Conservation (phyloP, 2,797 vertebrate genomes). For the Spinibarbus caldwelli region DNA sequence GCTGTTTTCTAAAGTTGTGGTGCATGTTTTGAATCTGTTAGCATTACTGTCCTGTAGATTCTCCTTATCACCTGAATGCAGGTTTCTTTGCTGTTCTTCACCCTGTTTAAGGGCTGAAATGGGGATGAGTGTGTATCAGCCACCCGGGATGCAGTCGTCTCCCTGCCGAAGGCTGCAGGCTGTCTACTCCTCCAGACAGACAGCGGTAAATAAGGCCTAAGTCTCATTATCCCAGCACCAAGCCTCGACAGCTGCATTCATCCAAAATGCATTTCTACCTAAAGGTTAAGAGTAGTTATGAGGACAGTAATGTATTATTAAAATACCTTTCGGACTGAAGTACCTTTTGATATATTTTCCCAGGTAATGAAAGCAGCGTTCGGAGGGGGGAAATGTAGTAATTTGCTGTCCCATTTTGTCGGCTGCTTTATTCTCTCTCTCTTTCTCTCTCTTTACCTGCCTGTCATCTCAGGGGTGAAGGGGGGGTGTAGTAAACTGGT, state of each 20-base stretch:
- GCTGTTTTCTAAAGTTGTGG: background rate
- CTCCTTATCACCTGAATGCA: background rate
- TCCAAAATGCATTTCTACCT: conserved; percentile 80
- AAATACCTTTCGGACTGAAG: conserved; percentile 84
- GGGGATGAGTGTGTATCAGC: conserved; percentile 27
- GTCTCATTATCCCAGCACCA: conserved; percentile 78
- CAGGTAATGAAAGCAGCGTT: conserved; percentile 83
- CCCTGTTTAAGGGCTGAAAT: conserved; percentile 12
- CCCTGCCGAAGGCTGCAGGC: conserved; percentile 9
- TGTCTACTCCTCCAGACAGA: conserved; percentile 62
- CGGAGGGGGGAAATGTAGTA: conserved; percentile 77
- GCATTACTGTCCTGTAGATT: conserved; percentile 4
- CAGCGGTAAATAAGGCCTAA: conserved; percentile 79
- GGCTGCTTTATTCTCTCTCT: conserved; percentile 76
- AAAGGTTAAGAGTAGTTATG: conserved; percentile 86
- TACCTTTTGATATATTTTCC: conserved; percentile 85
- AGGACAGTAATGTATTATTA: conserved; percentile 85
- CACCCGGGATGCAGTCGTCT: conserved; percentile 12
- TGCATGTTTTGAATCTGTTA: background rate
- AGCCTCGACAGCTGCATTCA: conserved; percentile 76
- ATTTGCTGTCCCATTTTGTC: conserved; percentile 79
- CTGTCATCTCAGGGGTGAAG: conserved; percentile 74
- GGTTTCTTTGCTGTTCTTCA: conserved; percentile 6
- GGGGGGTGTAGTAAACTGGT: conserved; percentile 75
- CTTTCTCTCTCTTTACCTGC: conserved; percentile 48